These are phyloP conservation scores for Trissolcus japonicus DNA, from an alignment of 2,888 invertebrate genomes.

Conservation along the genomic window DNA sequence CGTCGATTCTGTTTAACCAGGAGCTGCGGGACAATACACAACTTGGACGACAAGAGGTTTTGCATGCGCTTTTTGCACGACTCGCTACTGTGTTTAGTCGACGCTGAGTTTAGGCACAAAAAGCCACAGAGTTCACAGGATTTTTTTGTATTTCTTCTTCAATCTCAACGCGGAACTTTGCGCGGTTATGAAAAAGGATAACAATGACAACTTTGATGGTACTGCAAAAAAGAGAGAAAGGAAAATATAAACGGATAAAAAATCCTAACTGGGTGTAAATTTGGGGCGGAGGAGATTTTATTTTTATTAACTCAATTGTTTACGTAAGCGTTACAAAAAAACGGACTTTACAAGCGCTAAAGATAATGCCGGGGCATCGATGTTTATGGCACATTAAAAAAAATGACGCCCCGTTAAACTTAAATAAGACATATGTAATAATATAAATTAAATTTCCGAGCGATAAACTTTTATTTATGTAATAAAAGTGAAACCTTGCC, in stretches of 20 bases:
- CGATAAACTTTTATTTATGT: slow-evolving; percentile 30
- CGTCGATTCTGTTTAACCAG: slow-evolving; percentile 29
- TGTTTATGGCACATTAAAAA: slow-evolving; percentile 15
- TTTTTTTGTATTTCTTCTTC: slow-evolving; percentile 9
- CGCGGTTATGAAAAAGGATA: slow-evolving; percentile 50
- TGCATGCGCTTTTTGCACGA: slow-evolving; percentile 19
- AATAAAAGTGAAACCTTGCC: slow-evolving; percentile 17
- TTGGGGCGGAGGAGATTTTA: background rate
- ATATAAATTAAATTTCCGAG: slow-evolving; percentile 22
- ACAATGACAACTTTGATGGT: slow-evolving; percentile 38
- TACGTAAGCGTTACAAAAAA: background rate
- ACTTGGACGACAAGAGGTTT: slow-evolving; percentile 19
- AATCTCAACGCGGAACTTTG: slow-evolving; percentile 57
- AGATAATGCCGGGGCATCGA: background rate
- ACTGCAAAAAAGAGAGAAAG: no score
- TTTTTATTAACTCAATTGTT: background rate
- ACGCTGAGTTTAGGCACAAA: slow-evolving; percentile 43
- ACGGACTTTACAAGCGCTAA: background rate
- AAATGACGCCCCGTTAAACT: slow-evolving; percentile 18
- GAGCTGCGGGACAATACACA: slow-evolving; percentile 13
- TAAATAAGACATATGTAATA: slow-evolving; percentile 16
- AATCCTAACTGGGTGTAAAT: no score
- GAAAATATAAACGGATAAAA: no score
- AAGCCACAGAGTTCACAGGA: slow-evolving; percentile 44
- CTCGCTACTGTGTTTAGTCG: slow-evolving; percentile 31